Percentiles rank a stretch among this genome's conserved stretches.
phyloP scores from a whole-genome alignment of 1,140 invertebrate species.

The Argopecten irradians region DNA sequence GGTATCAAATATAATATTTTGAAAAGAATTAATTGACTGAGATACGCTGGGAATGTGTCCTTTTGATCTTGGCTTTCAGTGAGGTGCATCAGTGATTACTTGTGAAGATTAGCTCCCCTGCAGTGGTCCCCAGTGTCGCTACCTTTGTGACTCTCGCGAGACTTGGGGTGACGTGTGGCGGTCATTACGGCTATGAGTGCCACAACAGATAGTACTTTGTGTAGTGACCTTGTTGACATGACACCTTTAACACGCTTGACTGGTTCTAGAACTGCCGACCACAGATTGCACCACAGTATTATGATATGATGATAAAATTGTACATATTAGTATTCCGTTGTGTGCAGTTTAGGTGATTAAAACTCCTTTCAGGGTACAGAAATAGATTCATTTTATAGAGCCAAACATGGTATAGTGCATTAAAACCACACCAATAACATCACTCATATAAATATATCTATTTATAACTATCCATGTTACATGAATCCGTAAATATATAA shows the following conservation, averaged over 20 bases:
- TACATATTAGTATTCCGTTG: too few species aligned
- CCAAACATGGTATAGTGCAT: too few species aligned
- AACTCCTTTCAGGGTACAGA: too few species aligned
- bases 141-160: neutral
- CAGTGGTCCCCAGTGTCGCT: neutral
- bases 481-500: too few species aligned
- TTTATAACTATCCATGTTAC: too few species aligned
- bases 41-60: conserved; percentile 8
- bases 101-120: conserved; percentile 9
- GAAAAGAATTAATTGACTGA: conserved; percentile 23
- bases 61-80: conserved; percentile 17
- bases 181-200: neutral
- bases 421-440: too few species aligned
- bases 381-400: too few species aligned
- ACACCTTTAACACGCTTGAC: neutral
- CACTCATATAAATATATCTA: too few species aligned
- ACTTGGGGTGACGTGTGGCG: neutral
- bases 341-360: too few species aligned
- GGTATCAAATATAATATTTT: conserved; percentile 14
- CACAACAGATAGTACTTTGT: neutral
- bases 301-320: too few species aligned
- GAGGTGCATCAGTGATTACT: neutral
- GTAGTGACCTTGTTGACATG: neutral
- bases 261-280: neutral
- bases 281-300: too few species aligned